Conservation (phyloP, 2,888 invertebrate genomes). For the Diabrotica balteata region DNA sequence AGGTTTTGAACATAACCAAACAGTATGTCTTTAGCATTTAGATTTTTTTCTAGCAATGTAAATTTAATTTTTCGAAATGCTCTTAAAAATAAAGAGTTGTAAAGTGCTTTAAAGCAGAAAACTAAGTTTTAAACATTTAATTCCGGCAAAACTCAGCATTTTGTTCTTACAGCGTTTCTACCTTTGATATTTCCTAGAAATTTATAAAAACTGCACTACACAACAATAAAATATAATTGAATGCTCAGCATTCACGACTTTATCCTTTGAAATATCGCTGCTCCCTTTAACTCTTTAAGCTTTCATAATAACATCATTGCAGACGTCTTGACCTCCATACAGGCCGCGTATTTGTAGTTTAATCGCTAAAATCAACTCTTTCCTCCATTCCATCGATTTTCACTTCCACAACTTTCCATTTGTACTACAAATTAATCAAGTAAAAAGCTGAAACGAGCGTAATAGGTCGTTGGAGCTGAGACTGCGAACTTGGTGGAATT, state of each 20-base stretch:
- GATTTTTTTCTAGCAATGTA: no score
- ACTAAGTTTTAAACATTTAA: no score
- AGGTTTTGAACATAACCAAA: no score
- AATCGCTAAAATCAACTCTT: conserved; percentile 8
- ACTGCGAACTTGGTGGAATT: conserved; percentile 1
- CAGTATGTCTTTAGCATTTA: no score
- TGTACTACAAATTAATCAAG: conserved; percentile 13
- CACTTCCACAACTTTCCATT: conserved; percentile 5
- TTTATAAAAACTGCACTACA: background rate
- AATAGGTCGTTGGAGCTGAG: conserved; percentile 4
- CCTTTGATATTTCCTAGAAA: no score
- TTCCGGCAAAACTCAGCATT: no score
- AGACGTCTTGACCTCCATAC: conserved; percentile 14
- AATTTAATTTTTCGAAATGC: no score
- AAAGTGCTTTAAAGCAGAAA: no score
- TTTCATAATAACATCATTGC: background rate
- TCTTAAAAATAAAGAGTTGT: no score
- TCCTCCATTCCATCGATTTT: conserved; percentile 6
- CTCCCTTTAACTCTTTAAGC: background rate
- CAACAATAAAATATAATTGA: background rate
- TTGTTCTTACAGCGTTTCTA: no score
- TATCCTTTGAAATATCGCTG: background rate
- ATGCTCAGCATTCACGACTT: background rate
- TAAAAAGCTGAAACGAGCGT: conserved; percentile 7
- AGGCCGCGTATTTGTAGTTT: conserved; percentile 1